phyloP scores from a whole-genome alignment of 2,113 vertebrate species.

The Astatoreochromis straeleni region DNA sequence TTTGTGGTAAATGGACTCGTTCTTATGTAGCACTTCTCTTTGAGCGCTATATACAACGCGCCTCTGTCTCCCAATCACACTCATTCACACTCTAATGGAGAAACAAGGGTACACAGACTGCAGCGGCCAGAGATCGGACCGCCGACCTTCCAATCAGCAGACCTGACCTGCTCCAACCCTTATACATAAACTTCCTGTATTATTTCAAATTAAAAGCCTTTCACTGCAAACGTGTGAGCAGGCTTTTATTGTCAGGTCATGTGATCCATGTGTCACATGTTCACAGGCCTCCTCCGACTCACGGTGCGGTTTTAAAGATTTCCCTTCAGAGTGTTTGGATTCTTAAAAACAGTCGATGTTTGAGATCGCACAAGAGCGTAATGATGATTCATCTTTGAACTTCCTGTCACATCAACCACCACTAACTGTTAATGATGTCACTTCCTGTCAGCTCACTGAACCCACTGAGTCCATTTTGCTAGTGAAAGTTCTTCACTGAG shows the following conservation, averaged over 20 bases:
- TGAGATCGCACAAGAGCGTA: neutral
- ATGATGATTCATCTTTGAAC: neutral
- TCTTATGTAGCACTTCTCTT: neutral
- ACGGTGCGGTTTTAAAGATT: neutral
- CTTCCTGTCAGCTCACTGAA: neutral
- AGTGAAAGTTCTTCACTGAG: neutral
- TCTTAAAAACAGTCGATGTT: neutral
- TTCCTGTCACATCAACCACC: neutral
- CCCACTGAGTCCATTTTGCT: neutral
- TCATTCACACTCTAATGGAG: neutral
- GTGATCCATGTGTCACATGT: neutral
- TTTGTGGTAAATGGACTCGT: neutral
- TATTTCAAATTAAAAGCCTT: neutral
- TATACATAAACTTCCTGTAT: neutral
- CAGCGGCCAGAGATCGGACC: neutral
- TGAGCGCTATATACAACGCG: neutral
- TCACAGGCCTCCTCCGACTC: neutral
- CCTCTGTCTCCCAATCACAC: neutral
- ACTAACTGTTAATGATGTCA: neutral
- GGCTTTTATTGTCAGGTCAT: neutral
- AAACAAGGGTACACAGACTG: neutral
- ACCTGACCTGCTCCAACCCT: neutral
- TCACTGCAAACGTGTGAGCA: neutral
- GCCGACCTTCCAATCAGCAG: neutral
- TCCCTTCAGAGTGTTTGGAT: neutral